These are phyloP conservation scores for Rhynchonema sp. DNA, from an alignment of 2,888 invertebrate species.

Conservation along the genomic window DNA sequence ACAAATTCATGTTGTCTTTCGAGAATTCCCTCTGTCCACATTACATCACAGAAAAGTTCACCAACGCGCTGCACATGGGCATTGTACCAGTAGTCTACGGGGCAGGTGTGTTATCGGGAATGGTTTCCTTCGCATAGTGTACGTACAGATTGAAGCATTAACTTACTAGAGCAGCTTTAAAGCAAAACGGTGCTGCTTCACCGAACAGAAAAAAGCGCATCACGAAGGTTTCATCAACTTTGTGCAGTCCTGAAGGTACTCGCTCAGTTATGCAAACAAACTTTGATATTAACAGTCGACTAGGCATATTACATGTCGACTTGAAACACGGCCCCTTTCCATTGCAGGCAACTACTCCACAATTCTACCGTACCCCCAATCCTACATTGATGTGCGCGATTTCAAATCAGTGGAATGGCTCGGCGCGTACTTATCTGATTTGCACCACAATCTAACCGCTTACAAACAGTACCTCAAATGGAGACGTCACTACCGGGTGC, in stretches of 20 bases:
- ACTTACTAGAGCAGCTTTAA: no score
- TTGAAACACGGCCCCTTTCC: no score
- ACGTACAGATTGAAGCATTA: not conserved
- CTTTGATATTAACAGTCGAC: no score
- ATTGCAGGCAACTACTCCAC: not conserved
- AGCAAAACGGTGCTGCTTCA: no score
- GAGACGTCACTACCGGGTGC: not conserved
- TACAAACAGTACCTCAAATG: slow-evolving; percentile 2
- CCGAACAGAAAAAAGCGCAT: no score
- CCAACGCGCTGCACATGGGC: slow-evolving; percentile 2
- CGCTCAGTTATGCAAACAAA: no score
- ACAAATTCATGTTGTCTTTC: slow-evolving; percentile 8
- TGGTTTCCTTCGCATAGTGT: not conserved
- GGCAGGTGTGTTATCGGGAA: slow-evolving; percentile 1
- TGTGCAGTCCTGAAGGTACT: no score
- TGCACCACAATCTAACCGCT: not conserved
- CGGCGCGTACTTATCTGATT: not conserved
- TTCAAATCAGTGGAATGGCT: not conserved
- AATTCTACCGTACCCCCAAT: slow-evolving; percentile 1
- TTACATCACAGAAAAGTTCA: slow-evolving; percentile 8
- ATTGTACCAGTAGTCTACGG: slow-evolving; percentile 8
- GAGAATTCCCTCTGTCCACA: slow-evolving; percentile 7
- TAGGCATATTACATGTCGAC: no score
- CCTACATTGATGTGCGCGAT: not conserved
- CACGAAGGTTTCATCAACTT: no score